Evolutionary conservation across 2,113 vertebrate species (phyloP), one percentile per base, ranked within the genome.

Genomic region (Sinocyclocheilus rhinocerous): DNA sequence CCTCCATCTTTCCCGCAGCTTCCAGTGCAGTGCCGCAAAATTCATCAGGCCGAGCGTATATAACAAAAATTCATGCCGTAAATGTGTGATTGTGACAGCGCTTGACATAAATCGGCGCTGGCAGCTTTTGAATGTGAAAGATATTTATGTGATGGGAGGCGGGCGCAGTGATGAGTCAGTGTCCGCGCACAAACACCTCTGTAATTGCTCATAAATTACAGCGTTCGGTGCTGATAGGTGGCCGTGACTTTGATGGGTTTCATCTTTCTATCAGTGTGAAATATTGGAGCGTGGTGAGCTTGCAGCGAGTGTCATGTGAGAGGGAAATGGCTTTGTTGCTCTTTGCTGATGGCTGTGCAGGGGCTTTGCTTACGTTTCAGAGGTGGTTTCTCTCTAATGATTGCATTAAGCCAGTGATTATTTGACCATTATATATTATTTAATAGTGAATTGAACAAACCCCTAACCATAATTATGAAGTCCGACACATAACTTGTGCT

Each of bases 171-270:
- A 76, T 76, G 83, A 84, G 72, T 84, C 42, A 77, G 83, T 33
- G 72, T 69, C 76, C 65, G 8, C 61, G 29, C 92, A 94, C 92
- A 90, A 92, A 91, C 88, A 92, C 89, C 91, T 92, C 90, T 91
- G 11, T 95, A 96, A 95, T 94, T 95, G 93, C 92, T 94, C 92
- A 93, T 95, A 94, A 95, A 93, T 95, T 94, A 95, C 94, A 92
- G 90, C 91, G 84, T 91, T 91, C 93, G 88, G 36, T 91, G 87
- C 84, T 94, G 92, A 95, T 93, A 92, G 90, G 91, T 86, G 90
- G 85, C 84, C 85, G 87, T 86, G 57, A 90, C 91, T 93, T 87
- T 79, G 78, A 92, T 88, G 81, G 89, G 77, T 89, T 69, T 29
- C 52, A 42, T 70, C 45, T 83, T 80, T 84, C 80, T 55, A 63